A percentile compares a stretch with the other conserved stretches of the same genome.
Conservation (phyloP, 2,113 vertebrate species). For the Mesoclemmys tuberculata region DNA sequence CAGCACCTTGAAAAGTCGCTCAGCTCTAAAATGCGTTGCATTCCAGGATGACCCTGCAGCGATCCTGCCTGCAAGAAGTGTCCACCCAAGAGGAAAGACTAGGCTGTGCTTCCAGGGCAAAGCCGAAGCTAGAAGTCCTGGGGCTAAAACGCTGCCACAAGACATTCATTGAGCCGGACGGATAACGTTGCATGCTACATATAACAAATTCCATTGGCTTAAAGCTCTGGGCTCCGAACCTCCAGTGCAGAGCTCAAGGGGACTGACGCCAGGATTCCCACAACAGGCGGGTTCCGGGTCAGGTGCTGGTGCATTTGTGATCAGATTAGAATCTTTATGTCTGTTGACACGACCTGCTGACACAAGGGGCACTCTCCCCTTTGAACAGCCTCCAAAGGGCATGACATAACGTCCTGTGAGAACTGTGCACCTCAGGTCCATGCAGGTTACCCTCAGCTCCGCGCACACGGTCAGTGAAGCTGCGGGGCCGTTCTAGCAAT, state of each 20-base stretch:
- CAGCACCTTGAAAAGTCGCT: not conserved
- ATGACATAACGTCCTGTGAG: not conserved
- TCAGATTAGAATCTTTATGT: too few relatives aligned
- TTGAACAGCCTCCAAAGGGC: not conserved
- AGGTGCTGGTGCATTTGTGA: not conserved
- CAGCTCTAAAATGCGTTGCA: not conserved
- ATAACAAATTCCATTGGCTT: not conserved
- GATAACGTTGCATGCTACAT: not conserved
- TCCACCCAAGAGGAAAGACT: not conserved
- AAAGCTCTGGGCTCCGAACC: not conserved
- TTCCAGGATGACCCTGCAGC: not conserved
- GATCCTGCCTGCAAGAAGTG: not conserved
- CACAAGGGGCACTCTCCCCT: not conserved
- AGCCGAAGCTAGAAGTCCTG: not conserved
- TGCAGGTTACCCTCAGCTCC: not conserved
- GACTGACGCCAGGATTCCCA: not conserved
- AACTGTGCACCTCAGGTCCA: not conserved
- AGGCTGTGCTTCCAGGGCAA: not conserved
- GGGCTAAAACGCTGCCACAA: not conserved
- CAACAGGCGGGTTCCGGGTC: not conserved
- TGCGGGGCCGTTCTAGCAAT: not conserved
- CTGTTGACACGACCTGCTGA: not conserved
- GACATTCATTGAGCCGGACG: not conserved
- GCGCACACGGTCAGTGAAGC: not conserved
- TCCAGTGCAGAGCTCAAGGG: not conserved